Percentiles rank a stretch among this genome's conserved stretches.
These are phyloP conservation scores for Lates calcarifer DNA, from an alignment of 2,113 vertebrate genomes.

Conservation along the genomic window DNA sequence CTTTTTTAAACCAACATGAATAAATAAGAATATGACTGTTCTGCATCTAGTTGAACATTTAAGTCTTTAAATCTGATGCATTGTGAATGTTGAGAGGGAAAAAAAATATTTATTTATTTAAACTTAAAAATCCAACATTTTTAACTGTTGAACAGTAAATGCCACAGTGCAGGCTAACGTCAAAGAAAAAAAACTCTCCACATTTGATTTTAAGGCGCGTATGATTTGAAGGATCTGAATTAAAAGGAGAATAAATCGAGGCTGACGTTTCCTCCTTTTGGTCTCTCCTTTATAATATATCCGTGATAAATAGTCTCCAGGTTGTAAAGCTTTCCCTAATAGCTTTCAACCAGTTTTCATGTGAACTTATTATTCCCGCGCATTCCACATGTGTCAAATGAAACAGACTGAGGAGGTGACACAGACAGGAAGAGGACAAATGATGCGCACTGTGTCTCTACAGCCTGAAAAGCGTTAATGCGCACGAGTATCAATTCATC, in stretches of 20 bases:
- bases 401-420: constrained; percentile 33
- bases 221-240: constrained; percentile 9
- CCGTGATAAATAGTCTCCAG: neutral
- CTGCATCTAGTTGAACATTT: neutral
- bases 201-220: constrained; percentile 7
- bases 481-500: constrained; percentile 41
- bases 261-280: constrained; percentile 18
- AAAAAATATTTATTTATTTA: neutral
- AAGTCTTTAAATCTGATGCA: neutral
- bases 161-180: neutral
- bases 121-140: neutral
- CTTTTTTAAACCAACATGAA: neutral
- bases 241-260: constrained; percentile 12
- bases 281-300: constrained; percentile 11
- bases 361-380: constrained; percentile 34
- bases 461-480: constrained; percentile 34
- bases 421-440: constrained; percentile 39
- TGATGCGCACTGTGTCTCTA: constrained; percentile 37
- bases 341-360: constrained; percentile 26
- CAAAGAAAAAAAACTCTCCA: neutral
- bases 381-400: constrained; percentile 44
- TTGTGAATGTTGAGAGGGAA: neutral
- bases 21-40: neutral
- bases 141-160: neutral
- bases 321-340: constrained; percentile 18